Evolutionary conservation across 2,888 invertebrate genomes (phyloP).

Genomic region (Nasonia oneida): DNA sequence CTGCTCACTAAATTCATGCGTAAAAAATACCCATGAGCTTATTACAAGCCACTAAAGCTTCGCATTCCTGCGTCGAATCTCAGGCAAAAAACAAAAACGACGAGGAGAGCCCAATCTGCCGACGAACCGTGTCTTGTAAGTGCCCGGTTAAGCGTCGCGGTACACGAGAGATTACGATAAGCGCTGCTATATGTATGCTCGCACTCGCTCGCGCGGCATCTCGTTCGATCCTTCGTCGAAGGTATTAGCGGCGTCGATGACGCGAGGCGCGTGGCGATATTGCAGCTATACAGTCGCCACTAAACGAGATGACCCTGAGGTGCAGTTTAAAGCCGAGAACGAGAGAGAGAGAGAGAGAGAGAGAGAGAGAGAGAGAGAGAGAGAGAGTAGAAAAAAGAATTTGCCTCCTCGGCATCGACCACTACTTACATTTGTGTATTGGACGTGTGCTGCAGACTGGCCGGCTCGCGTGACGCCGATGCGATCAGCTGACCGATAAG

Average conservation of each 20-base stretch:
- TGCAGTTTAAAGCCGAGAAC: slow-evolving; percentile 11
- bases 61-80: background rate
- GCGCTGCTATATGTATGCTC: background rate
- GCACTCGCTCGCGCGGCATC: background rate
- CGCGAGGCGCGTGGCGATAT: slow-evolving; percentile 12
- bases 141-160: background rate
- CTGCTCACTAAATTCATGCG: too few species aligned
- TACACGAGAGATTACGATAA: background rate
- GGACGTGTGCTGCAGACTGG: background rate
- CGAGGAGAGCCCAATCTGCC: background rate
- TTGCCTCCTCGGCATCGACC: background rate
- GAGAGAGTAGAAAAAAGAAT: background rate
- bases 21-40: too few species aligned
- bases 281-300: background rate
- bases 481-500: slow-evolving; percentile 40
- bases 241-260: slow-evolving; percentile 40
- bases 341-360: slow-evolving; percentile 11
- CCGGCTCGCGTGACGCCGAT: slow-evolving; percentile 48
- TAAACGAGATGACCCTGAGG: slow-evolving; percentile 53
- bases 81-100: background rate
- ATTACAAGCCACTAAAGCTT: background rate
- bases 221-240: slow-evolving; percentile 53
- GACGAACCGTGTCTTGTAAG: background rate
- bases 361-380: background rate
- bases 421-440: background rate